Conservation (phyloP, 2,888 invertebrate species). For the Cephus nigrinus region DNA sequence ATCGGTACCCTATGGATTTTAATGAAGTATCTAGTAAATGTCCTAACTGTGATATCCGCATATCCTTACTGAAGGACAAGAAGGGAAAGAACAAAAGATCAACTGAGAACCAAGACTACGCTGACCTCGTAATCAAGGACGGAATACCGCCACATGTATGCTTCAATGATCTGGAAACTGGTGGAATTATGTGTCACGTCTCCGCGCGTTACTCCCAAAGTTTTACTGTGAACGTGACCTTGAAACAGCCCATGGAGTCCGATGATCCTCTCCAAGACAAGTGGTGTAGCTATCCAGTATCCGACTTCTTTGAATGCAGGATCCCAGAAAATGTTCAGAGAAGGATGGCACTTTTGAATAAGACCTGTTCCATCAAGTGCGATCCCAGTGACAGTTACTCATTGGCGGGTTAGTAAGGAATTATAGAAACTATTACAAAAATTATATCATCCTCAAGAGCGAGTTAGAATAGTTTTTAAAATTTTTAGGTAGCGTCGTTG, state of each 20-base stretch:
- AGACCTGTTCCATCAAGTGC: constrained; percentile 77
- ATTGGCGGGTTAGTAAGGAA: constrained; percentile 58
- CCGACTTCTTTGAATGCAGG: constrained; percentile 68
- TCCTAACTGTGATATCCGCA: neutral
- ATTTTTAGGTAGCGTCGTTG: neutral
- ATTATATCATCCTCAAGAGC: neutral
- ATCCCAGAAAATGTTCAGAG: constrained; percentile 69
- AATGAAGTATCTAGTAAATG: neutral
- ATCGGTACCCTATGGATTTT: neutral
- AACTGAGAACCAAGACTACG: neutral
- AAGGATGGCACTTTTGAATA: constrained; percentile 59
- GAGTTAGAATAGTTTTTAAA: neutral
- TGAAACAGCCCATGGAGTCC: constrained; percentile 65
- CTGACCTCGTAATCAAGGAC: neutral
- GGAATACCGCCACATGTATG: constrained; percentile 72
- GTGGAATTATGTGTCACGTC: constrained; percentile 70
- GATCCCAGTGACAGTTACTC: constrained; percentile 79
- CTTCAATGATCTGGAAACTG: constrained; percentile 57
- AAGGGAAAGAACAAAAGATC: neutral
- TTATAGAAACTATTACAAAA: neutral
- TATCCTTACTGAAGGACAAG: neutral
- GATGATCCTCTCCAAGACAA: constrained; percentile 31
- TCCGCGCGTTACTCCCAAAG: constrained; percentile 70
- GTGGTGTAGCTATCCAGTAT: constrained; percentile 78
- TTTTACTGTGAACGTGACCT: constrained; percentile 69